These are phyloP conservation scores for Coregonus suidteri DNA, from an alignment of 2,797 vertebrate genomes.

Conservation along the genomic window DNA sequence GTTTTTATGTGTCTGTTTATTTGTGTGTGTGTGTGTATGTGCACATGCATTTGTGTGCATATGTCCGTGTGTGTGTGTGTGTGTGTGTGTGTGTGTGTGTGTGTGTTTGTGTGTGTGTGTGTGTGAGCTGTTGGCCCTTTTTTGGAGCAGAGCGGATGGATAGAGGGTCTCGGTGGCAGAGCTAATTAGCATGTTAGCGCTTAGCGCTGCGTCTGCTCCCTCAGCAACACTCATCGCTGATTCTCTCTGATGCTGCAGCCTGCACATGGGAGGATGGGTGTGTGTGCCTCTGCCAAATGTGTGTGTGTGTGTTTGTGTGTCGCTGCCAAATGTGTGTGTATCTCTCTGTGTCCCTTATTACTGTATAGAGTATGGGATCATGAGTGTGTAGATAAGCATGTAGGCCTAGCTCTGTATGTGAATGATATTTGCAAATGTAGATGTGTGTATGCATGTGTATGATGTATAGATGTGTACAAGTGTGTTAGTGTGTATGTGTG, in stretches of 20 bases:
- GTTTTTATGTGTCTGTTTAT: slow-evolving; percentile 42
- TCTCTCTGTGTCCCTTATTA: background rate
- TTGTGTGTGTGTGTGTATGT: slow-evolving; percentile 41
- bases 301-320: background rate
- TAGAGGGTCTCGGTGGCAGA: slow-evolving; percentile 68
- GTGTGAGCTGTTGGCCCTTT: slow-evolving; percentile 52
- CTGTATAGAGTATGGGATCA: background rate
- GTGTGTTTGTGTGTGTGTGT: slow-evolving; percentile 25
- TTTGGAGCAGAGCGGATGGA: slow-evolving; percentile 66
- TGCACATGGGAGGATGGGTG: slow-evolving; percentile 5
- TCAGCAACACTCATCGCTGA: slow-evolving; percentile 72
- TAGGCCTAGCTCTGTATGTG: background rate
- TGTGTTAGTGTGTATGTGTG: slow-evolving; percentile 6
- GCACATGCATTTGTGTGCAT: background rate
- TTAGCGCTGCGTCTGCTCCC: slow-evolving; percentile 68
- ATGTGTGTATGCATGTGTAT: background rate
- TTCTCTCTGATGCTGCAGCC: slow-evolving; percentile 72
- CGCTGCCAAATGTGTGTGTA: slow-evolving; percentile 51
- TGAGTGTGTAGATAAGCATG: slow-evolving; percentile 4
- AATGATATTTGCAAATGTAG: background rate
- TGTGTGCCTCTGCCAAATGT: background rate
- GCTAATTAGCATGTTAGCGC: slow-evolving; percentile 79
- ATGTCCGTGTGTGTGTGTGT: background rate
- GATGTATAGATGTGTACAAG: background rate
- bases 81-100: slow-evolving; percentile 22